These are phyloP conservation scores for Drosophila eohydei DNA, from an alignment of 2,888 invertebrate genomes.

Conservation along the genomic window DNA sequence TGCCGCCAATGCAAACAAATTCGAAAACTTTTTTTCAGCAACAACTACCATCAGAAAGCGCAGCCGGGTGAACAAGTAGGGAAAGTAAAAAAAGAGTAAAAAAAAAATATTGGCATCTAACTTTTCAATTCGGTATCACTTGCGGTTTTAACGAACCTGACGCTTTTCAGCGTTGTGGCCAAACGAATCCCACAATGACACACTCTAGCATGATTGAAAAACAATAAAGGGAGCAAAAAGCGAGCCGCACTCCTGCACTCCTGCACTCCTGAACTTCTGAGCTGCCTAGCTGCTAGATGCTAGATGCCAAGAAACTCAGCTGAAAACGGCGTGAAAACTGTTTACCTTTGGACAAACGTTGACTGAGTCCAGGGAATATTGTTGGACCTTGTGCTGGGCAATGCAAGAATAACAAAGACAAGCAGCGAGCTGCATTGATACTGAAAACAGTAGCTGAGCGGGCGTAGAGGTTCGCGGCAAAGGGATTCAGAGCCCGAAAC, in stretches of 20 bases:
- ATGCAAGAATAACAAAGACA: constrained; percentile 21
- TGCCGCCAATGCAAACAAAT: constrained; percentile 25
- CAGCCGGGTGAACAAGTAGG: background rate
- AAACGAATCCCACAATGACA: constrained; percentile 54
- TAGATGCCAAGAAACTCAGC: constrained; percentile 31
- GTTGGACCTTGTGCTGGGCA: constrained; percentile 13
- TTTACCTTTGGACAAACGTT: constrained; percentile 41
- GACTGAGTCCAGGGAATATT: constrained; percentile 41
- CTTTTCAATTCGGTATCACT: constrained; percentile 68
- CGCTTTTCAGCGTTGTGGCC: constrained; percentile 23
- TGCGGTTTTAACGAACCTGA: constrained; percentile 60
- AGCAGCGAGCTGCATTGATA: constrained; percentile 49
- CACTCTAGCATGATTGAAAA: constrained; percentile 66
- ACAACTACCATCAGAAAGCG: constrained; percentile 1
- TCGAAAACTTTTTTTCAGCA: constrained; percentile 33
- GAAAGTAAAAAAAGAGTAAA: constrained; percentile 4
- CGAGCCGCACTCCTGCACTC: background rate
- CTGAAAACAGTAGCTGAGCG: constrained; percentile 23
- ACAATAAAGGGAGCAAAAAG: constrained; percentile 56
- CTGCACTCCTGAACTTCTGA: background rate
- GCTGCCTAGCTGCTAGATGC: constrained; percentile 15
- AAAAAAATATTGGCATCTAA: constrained; percentile 42
- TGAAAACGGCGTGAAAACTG: constrained; percentile 70
- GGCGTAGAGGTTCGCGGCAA: background rate
- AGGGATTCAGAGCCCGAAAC: constrained; percentile 1